Evolutionary conservation across 2,888 invertebrate species (phyloP), one percentile per base, ranked within the genome.

Genomic region (Griposia aprilina): DNA sequence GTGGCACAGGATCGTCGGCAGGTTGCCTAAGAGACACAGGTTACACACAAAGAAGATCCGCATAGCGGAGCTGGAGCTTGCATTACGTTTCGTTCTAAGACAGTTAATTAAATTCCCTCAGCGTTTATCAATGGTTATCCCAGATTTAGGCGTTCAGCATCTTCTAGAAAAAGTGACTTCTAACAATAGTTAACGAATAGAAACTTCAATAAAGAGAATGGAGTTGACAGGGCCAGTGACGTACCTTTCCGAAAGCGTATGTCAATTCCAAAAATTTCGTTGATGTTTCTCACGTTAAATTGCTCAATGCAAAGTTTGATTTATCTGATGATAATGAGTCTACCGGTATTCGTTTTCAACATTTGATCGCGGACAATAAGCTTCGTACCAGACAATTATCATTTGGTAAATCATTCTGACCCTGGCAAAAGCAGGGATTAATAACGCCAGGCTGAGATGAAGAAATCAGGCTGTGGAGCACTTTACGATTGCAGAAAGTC

Each of bases 1-100:
- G 80, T 76, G 72, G 78, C 77, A 81, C 75, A 81, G 84, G 80
- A 75, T 55, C 83, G 85, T 76, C 83, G 67, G 88, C 88, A 89
- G 88, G 90, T 89, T 88, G 76, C 86, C 87, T 84, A 85, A 84
- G 90, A 78, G 65, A 80, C 80, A 83, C 87, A 81, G 74, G 83
- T 74, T 90, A 89, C 90, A 90, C 90, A 92, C 93, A 93, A 93
- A 93, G 93, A 91, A 90, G 84, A 89, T 90, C 87, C 83, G 89
- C 86, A 85, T 80, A 81, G 83, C 83, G 90, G 88, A 89, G 90
- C 90, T 90, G 90, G 88, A 90, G 90, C 88, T 90, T 89, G 89
- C 90, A 84, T 62, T 84, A 73, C 80, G 63, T 59, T 66, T 45
- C 69, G 69, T 66, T 63, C 62, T 60, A 41, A 74, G 73, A 17